Conservation (phyloP, 2,113 vertebrate species). For the Diphyllodes magnificus region DNA sequence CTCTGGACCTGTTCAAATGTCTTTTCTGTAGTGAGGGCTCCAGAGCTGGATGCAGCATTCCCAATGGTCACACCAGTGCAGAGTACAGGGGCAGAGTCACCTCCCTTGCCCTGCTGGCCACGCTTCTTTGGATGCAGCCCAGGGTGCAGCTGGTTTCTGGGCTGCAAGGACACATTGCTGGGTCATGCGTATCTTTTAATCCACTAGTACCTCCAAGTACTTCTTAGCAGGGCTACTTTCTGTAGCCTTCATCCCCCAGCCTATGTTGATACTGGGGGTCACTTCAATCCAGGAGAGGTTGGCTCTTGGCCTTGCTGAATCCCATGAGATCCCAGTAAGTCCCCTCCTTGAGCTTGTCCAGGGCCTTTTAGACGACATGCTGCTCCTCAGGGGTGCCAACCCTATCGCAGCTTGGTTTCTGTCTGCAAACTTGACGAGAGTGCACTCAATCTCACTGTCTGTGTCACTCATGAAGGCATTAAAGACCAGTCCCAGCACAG, state of each 20-base stretch:
- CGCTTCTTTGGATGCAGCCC: background rate
- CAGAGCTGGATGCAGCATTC: background rate
- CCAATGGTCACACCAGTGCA: background rate
- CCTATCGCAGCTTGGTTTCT: background rate
- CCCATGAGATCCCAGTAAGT: background rate
- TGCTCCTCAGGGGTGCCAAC: rapidly evolving
- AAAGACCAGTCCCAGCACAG: background rate
- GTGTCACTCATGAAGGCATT: background rate
- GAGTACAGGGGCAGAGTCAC: background rate
- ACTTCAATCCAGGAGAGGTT: rapidly evolving
- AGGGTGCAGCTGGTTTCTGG: background rate
- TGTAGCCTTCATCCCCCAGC: background rate
- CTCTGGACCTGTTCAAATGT: background rate
- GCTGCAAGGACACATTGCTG: rapidly evolving
- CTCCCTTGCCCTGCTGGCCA: background rate
- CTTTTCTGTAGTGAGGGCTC: background rate
- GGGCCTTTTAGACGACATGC: background rate
- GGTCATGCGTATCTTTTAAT: background rate
- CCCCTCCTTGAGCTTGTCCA: background rate
- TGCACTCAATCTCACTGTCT: background rate
- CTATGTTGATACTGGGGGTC: background rate
- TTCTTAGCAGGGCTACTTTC: background rate
- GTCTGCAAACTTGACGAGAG: background rate
- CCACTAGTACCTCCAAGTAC: background rate
- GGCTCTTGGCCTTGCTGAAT: background rate